These are phyloP conservation scores for Tipula unca DNA, from an alignment of 2,888 invertebrate species.

Conservation along the genomic window DNA sequence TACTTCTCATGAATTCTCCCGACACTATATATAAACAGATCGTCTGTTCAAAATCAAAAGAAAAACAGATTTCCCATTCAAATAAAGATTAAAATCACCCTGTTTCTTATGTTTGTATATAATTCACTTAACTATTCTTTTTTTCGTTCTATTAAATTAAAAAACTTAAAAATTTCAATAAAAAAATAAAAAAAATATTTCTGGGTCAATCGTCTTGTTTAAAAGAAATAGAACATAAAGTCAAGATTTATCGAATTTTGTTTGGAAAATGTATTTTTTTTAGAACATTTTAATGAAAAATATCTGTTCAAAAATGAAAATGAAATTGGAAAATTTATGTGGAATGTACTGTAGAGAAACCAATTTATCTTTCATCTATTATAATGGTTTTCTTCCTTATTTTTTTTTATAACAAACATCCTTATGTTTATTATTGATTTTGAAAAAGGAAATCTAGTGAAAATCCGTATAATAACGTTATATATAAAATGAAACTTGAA, in stretches of 20 bases:
- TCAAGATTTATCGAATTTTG: constrained; percentile 8
- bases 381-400: background rate
- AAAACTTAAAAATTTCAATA: background rate
- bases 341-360: background rate
- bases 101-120: background rate
- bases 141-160: background rate
- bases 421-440: constrained; percentile 4
- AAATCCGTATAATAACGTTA: background rate
- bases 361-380: constrained; percentile 14
- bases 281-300: background rate
- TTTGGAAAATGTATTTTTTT: background rate
- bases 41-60: no score
- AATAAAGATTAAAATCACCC: background rate
- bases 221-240: background rate
- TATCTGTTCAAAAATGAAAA: constrained; percentile 8
- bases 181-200: background rate
- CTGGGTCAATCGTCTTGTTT: constrained; percentile 8
- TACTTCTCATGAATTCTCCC: no score
- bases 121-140: background rate
- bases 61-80: background rate
- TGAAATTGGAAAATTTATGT: background rate
- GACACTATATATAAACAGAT: no score
- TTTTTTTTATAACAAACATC: background rate
- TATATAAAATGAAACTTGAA: background rate
- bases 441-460: background rate